Conservation (phyloP, 2,113 vertebrate genomes). For the Sapajus apella region DNA sequence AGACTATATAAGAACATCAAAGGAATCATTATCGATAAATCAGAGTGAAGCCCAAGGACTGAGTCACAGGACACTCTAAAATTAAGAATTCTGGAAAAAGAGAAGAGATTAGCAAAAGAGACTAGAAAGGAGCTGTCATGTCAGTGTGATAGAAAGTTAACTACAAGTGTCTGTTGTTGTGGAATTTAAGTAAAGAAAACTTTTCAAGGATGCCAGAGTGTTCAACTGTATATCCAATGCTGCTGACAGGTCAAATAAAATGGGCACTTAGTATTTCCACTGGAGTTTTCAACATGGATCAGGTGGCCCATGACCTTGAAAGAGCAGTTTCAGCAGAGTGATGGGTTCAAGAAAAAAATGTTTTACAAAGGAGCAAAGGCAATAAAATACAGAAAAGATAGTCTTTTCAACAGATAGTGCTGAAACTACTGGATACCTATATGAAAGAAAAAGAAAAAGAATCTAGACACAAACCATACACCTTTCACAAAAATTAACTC, state of each 20-base stretch:
- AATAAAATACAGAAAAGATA: not conserved
- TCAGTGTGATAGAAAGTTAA: not conserved
- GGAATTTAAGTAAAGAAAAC: not conserved
- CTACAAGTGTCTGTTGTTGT: not conserved
- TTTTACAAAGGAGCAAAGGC: not conserved
- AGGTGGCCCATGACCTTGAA: not conserved
- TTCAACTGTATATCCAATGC: rapidly evolving
- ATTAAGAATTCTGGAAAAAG: not conserved
- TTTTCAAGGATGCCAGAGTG: not conserved
- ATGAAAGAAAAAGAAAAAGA: not conserved
- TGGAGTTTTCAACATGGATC: not conserved
- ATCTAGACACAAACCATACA: not conserved
- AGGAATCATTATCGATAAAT: not conserved
- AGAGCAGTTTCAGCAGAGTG: not conserved
- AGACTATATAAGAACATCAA: not conserved
- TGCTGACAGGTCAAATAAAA: not conserved
- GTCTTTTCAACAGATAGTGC: not conserved
- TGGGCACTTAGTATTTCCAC: not conserved
- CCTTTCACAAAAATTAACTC: not conserved
- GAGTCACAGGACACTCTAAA: not conserved
- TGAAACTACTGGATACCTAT: not conserved
- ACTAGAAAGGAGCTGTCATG: not conserved
- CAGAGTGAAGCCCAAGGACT: not conserved
- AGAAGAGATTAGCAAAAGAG: not conserved
- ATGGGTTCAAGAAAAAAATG: not conserved